A percentile compares a stretch with the other conserved stretches of the same genome.
phyloP scores from a whole-genome alignment of 2,888 invertebrate genomes.

The Agrilus mali region DNA sequence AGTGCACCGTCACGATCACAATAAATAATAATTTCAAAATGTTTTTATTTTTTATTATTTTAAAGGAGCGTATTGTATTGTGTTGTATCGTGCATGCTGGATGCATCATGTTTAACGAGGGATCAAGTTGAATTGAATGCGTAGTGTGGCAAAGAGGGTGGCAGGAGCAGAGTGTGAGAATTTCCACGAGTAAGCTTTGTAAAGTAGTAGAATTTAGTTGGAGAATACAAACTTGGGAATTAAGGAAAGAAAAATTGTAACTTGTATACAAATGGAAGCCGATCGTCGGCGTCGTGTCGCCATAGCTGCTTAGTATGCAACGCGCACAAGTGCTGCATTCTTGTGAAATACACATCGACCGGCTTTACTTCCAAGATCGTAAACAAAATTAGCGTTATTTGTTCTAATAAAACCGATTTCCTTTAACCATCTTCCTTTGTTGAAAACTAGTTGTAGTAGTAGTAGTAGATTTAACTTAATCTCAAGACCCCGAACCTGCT shows the following conservation, averaged over 20 bases:
- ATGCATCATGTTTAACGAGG: too few relatives aligned
- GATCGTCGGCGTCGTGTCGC: constrained; percentile 13
- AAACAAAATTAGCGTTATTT: constrained; percentile 32
- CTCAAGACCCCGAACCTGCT: not conserved
- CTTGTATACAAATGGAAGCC: constrained; percentile 26
- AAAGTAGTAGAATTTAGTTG: constrained; percentile 12
- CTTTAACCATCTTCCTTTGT: not conserved
- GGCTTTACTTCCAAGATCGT: constrained; percentile 10
- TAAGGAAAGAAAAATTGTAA: constrained; percentile 28
- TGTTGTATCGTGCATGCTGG: too few relatives aligned
- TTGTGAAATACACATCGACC: not conserved
- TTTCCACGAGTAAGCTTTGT: too few relatives aligned
- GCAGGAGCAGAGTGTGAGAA: too few relatives aligned
- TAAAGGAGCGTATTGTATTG: too few relatives aligned
- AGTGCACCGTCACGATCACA: too few relatives aligned
- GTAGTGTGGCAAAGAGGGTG: too few relatives aligned
- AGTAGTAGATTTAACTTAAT: constrained; percentile 2
- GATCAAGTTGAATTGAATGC: too few relatives aligned
- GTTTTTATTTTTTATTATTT: too few relatives aligned
- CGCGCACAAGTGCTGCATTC: not conserved
- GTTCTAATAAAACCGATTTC: constrained; percentile 30
- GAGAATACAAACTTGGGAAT: constrained; percentile 30
- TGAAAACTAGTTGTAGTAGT: too few relatives aligned
- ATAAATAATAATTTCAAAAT: too few relatives aligned
- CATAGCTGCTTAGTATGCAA: not conserved